Evolutionary conservation across 2,797 vertebrate species (phyloP), one percentile per base, ranked within the genome.

Genomic region (Gobionotothen gibberifrons): DNA sequence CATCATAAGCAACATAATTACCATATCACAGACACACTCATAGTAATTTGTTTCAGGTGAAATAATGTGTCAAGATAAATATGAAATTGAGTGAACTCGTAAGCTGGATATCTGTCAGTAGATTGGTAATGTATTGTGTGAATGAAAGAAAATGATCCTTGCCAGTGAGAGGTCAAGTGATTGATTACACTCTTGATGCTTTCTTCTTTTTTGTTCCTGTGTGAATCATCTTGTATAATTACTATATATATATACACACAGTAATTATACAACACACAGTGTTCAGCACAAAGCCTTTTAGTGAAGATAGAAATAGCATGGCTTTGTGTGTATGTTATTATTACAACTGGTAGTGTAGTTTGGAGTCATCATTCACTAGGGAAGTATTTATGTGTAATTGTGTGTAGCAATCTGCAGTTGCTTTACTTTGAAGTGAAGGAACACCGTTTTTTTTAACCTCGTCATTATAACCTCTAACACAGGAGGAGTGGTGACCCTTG

Each of bases 401-500:
- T 36, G 32, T 48, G 7, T 56, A 17, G 44, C 3, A 19, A 54
- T 47, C 52, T 36, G 9, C 0, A 52, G 17, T 3, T 39, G 40
- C 40, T 66, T 46, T 36, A 42, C 10, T 16, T 36, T 53, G n/a
- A 13, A 22, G 21, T 42, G 17, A 48, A 44, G 4, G 7, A 8
- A 10, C 17, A 15, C 8, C 57, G 22, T 73, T 47, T n/a, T 8
- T 14, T 15, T 19, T 36, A 36, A 21, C 13, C 17, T 47, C 78
- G n/a, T 67, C 54, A 22, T 76, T 9, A 21, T 71, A 42, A n/a
- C 51, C 17, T 36, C 8, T 42, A 19, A 44, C 52, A 70, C 78
- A 87, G 87, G 91, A 76, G 83, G 95, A 10, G 86, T 95, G 21
- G 87, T 96, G 79, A 96, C 91, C 46, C 87, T 96, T 53, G 93